Conservation (phyloP, 2,113 vertebrate species). For the Micromys minutus region DNA sequence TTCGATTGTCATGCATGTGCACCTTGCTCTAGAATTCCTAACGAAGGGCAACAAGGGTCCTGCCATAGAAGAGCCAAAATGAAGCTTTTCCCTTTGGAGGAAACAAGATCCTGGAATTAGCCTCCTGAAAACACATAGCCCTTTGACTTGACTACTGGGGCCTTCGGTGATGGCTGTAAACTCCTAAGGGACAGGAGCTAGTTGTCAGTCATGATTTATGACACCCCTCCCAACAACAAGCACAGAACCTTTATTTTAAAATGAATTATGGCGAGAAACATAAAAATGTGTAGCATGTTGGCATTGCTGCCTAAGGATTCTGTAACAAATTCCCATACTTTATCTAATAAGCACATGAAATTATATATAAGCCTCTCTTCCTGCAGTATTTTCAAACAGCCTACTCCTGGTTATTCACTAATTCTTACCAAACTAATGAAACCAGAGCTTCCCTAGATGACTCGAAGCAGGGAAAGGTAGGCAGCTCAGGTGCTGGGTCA, state of each 20-base stretch:
- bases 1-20: neutral
- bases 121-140: neutral
- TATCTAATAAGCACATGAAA: neutral
- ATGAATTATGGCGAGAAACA: neutral
- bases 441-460: neutral
- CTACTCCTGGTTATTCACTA: neutral
- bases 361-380: neutral
- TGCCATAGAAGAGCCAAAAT: neutral
- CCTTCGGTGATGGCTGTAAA: neutral
- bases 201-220: neutral
- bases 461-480: neutral
- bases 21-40: slow-evolving; percentile 6
- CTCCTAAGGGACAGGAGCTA: neutral
- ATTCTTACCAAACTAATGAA: slow-evolving; percentile 16
- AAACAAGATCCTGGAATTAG: neutral
- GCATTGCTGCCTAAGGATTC: neutral
- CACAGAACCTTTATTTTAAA: neutral
- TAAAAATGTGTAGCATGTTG: neutral
- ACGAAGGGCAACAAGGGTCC: neutral
- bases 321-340: neutral
- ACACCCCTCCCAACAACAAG: neutral
- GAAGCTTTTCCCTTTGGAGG: neutral
- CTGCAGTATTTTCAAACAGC: neutral
- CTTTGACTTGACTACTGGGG: neutral
- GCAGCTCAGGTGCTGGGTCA: neutral